Evolutionary conservation across 1,140 invertebrate species (phyloP), one percentile per base, ranked within the genome.

Genomic region (Dryas iulia): DNA sequence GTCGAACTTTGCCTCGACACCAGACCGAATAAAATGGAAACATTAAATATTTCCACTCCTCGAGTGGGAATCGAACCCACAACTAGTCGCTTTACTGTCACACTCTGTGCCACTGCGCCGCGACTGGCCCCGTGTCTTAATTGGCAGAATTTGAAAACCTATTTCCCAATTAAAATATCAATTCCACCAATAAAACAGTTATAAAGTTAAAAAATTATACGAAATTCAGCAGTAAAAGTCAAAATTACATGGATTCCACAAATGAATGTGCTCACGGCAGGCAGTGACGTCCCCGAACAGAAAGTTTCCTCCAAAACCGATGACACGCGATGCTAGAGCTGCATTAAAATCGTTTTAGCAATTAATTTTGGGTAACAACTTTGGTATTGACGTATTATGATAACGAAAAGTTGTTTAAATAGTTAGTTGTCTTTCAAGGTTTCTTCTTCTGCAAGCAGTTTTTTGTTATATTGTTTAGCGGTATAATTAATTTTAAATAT

Each of bases 231-330:
- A 52, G 31, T 61, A 52, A 58, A 28, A 47, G 12, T 62, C 5
- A 21, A 62, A 62, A 21, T 61, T 26, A 12, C 11, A 56, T 11
- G 7, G 31, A 52, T n/a, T 53, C 54, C 14, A 31, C 57, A 30
- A 31, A 59, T 47, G 8, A 53, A 12, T 18, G 11, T 18, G 14
- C 14, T 56, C 68, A 65, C 68, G 68, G 30, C 54, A 65, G 33
- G 68, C 47, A 14, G 68, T 30, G 68, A 70, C 60, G 54, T 70
- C 68, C 14, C 68, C 59, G n/a, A 47, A 47, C 18, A 47, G n/a
- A n/a, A n/a, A 47, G 14, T 47, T 21, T 5, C 8, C 14, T 53
- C 47, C 33, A 62, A 10, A 53, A 52, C 1, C 59, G 12, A 12
- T 3, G 18, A 12, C 35, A 62, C 59, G 59, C 59, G 59, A 62